phyloP scores from a whole-genome alignment of 2,113 vertebrate species.

The Pelecanus crispus region DNA sequence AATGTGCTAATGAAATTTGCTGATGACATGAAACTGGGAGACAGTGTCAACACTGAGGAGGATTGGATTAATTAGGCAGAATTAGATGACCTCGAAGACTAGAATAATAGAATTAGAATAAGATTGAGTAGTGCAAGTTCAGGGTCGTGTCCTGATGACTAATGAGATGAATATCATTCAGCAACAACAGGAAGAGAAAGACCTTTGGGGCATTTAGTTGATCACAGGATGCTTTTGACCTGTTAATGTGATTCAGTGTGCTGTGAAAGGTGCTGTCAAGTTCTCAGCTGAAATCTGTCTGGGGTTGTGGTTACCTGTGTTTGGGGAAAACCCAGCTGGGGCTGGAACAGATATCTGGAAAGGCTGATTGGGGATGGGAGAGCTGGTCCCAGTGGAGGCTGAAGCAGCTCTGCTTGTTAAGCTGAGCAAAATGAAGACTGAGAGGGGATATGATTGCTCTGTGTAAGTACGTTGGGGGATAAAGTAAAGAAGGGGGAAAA shows the following conservation, averaged over 20 bases:
- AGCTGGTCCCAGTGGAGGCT: accelerated
- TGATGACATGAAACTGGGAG: neutral
- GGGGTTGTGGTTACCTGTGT: neutral
- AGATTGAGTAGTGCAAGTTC: neutral
- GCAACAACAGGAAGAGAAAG: neutral
- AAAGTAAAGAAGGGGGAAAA: neutral
- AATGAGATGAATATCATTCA: neutral
- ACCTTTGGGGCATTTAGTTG: neutral
- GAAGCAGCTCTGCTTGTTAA: neutral
- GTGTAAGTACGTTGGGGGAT: accelerated
- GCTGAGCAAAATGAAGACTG: neutral
- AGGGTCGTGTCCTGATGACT: neutral
- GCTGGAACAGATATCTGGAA: neutral
- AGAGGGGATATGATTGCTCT: neutral
- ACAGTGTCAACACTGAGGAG: neutral
- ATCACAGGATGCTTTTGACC: neutral
- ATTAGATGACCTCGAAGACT: neutral
- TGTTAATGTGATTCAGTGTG: accelerated
- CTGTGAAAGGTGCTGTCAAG: neutral
- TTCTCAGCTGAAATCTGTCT: neutral
- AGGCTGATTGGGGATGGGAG: accelerated
- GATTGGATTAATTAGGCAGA: slow-evolving; percentile 7
- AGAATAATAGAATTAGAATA: neutral
- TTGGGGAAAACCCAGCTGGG: neutral
- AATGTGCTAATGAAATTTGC: neutral